phyloP scores from a whole-genome alignment of 1,140 invertebrate species.

The Drosophila burlai region DNA sequence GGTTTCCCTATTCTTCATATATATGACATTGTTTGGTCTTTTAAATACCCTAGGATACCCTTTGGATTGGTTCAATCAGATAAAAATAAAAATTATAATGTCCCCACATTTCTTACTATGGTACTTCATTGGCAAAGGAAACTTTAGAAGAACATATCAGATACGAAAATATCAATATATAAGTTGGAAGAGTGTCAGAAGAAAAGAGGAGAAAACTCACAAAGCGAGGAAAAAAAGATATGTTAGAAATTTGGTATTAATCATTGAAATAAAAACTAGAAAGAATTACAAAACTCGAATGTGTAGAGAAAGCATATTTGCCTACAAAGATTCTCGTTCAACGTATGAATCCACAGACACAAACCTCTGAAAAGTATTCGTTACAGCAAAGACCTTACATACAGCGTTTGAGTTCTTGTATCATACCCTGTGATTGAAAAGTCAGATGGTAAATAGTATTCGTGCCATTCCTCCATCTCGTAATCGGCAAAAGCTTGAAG shows the following conservation, averaged over 20 bases:
- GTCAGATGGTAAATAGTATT: background rate
- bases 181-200: too few species aligned
- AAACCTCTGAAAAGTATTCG: background rate
- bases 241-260: background rate
- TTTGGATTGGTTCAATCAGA: too few species aligned
- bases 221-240: background rate
- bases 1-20: too few species aligned
- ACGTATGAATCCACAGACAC: background rate
- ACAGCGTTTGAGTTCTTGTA: background rate
- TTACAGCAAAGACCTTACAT: background rate
- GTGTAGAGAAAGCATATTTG: background rate
- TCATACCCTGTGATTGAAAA: background rate
- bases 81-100: too few species aligned
- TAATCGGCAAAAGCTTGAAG: too few species aligned
- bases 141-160: too few species aligned
- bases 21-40: background rate
- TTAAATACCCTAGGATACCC: too few species aligned
- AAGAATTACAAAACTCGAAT: background rate
- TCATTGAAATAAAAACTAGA: background rate
- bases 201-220: background rate
- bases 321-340: background rate
- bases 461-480: background rate
- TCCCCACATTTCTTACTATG: too few species aligned
- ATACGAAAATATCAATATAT: too few species aligned
- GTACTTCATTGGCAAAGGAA: too few species aligned